Conservation (phyloP, 2,888 invertebrate genomes). For the Gerris lacustris region DNA sequence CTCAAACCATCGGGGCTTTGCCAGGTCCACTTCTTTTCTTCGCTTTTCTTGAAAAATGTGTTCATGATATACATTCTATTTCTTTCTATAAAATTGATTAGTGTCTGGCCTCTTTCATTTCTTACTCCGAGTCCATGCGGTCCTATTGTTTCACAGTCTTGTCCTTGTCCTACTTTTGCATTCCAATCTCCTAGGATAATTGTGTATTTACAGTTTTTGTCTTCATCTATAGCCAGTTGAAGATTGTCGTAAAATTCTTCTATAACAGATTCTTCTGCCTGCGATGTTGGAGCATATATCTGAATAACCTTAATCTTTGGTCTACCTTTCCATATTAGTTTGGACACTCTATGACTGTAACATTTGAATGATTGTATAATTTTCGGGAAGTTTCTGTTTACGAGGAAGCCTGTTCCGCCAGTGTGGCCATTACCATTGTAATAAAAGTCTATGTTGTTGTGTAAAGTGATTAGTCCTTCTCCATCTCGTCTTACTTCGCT, state of each 20-base stretch:
- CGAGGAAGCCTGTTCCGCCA: conserved; percentile 12
- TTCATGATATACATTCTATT: conserved; percentile 11
- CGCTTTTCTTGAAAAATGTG: neutral
- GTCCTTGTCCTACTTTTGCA: conserved; percentile 7
- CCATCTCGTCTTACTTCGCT: conserved; percentile 12
- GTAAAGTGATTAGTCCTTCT: conserved; percentile 8
- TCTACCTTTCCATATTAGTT: neutral
- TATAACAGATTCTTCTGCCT: neutral
- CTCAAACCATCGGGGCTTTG: neutral
- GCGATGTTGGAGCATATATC: conserved; percentile 9
- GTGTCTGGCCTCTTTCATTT: conserved; percentile 9
- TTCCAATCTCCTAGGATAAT: neutral
- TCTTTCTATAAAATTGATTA: conserved; percentile 9
- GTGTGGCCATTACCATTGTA: conserved; percentile 8
- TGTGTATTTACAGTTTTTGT: neutral
- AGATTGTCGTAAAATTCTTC: conserved; percentile 8
- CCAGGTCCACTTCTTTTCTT: conserved; percentile 12
- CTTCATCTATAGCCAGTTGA: conserved; percentile 4
- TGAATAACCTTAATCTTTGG: conserved; percentile 5
- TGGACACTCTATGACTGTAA: conserved; percentile 2
- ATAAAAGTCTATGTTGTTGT: conserved; percentile 2
- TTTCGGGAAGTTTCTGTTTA: neutral
- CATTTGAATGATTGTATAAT: conserved; percentile 9
- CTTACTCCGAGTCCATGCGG: conserved; percentile 4
- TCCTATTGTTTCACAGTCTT: neutral